Percentiles rank a stretch among this genome's conserved stretches.
Conservation (phyloP, 2,113 vertebrate genomes). For the Sebastes fasciatus region DNA sequence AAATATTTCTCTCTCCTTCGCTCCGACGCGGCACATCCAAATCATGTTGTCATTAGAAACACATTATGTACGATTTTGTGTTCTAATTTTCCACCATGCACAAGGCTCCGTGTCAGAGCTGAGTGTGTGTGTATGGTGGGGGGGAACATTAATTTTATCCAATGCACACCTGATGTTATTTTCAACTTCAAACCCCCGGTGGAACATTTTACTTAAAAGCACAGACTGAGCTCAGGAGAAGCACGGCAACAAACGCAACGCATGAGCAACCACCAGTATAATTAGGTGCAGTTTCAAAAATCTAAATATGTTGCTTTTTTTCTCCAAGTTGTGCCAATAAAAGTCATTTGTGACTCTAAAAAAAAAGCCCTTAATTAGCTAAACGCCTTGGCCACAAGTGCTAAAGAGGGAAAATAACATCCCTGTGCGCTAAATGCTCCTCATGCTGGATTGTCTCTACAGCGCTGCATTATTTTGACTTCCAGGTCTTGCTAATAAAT, state of each 20-base stretch:
- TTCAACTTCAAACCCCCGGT: slow-evolving; percentile 42
- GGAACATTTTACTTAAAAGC: slow-evolving; percentile 58
- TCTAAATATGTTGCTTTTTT: slow-evolving; percentile 54
- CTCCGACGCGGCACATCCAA: neutral
- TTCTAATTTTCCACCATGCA: slow-evolving; percentile 16
- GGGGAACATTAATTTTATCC: slow-evolving; percentile 16
- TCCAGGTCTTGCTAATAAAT: slow-evolving; percentile 23
- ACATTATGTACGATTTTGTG: neutral
- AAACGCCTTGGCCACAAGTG: slow-evolving; percentile 43
- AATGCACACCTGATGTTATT: slow-evolving; percentile 61
- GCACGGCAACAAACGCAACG: slow-evolving; percentile 28
- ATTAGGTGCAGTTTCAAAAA: slow-evolving; percentile 53
- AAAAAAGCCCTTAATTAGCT: slow-evolving; percentile 51
- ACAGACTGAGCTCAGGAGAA: slow-evolving; percentile 40
- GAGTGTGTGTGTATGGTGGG: neutral
- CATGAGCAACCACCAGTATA: slow-evolving; percentile 47
- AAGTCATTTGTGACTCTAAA: slow-evolving; percentile 42
- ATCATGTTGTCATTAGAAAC: slow-evolving; percentile 19
- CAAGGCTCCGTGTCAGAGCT: slow-evolving; percentile 19
- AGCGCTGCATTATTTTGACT: slow-evolving; percentile 19
- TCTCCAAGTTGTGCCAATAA: slow-evolving; percentile 45
- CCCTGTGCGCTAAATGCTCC: slow-evolving; percentile 20
- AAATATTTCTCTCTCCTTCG: slow-evolving; percentile 1
- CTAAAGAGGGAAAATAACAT: slow-evolving; percentile 39
- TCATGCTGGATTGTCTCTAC: slow-evolving; percentile 19